These are phyloP conservation scores for Alcis repandata DNA, from an alignment of 2,888 invertebrate genomes.

Conservation along the genomic window DNA sequence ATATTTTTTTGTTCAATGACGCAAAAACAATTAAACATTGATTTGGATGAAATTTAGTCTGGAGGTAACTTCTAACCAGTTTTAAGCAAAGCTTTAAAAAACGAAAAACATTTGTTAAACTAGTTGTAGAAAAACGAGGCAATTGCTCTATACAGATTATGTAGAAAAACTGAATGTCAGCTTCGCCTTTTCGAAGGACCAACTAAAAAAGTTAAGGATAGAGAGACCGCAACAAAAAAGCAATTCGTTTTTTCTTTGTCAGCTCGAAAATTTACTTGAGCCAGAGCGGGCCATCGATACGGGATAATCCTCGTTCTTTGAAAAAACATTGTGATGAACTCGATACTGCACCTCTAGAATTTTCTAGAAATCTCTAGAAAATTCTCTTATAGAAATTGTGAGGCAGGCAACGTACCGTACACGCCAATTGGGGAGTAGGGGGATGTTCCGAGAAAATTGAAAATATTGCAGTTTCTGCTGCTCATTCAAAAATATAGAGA, in stretches of 20 bases:
- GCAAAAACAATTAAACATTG: too few relatives aligned
- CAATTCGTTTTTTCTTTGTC: slow-evolving; percentile 22
- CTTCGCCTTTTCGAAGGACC: slow-evolving; percentile 6
- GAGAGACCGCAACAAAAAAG: slow-evolving; percentile 16
- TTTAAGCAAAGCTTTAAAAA: too few relatives aligned
- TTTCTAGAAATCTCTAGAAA: too few relatives aligned
- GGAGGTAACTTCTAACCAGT: too few relatives aligned
- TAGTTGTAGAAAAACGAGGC: too few relatives aligned
- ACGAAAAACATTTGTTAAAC: too few relatives aligned
- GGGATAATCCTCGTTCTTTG: slow-evolving; percentile 47
- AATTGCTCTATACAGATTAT: not conserved
- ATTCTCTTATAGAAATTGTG: not conserved
- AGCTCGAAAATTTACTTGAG: slow-evolving; percentile 42
- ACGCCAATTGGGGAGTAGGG: not conserved
- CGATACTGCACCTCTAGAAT: slow-evolving; percentile 23
- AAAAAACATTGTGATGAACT: slow-evolving; percentile 49
- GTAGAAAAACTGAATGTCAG: not conserved
- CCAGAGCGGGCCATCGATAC: slow-evolving; percentile 43
- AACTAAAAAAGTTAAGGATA: slow-evolving; percentile 5
- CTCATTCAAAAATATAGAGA: not conserved
- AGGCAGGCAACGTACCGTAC: slow-evolving; percentile 3
- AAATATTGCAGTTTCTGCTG: not conserved
- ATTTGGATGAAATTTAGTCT: too few relatives aligned
- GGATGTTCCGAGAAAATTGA: not conserved
- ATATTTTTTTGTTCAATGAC: too few relatives aligned